Base-by-base conservation (phyloP, 2,888 invertebrate species). In the Theretra japonica region DNA sequence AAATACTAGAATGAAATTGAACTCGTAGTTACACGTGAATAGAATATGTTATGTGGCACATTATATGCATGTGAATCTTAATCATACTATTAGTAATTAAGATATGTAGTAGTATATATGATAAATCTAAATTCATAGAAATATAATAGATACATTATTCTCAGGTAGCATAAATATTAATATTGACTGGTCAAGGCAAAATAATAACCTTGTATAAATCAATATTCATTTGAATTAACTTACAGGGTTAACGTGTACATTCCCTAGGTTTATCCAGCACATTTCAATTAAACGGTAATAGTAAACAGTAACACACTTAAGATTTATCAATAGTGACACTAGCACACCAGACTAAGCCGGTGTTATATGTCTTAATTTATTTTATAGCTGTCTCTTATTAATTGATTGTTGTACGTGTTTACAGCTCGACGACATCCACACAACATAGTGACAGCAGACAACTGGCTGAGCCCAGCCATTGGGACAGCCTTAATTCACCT, bases 401-500 rank as follows among this genome's bases (percentile, higher is more conserved):
- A 60, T 68, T 25, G 17, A 21, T 72, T 8, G 75, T 75, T 78
- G 71, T 74, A 60, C 73, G 73, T 82, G 86, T 95, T 74, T 77
- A 79, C 95, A 96, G 96, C 94, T 95, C 96, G 71, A 96, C 96
- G 77, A 95, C 96, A 81, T 96, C 96, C 76, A 95, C 96, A 85
- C 94, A 95, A 76, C 96, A 96, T 88, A 95, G 95, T 81, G 95
- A 95, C 86, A 95, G 89, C 89, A 95, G 95, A 88, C 95, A 95
- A 84, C 83, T 95, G 78, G 95, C 95, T 76, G 96, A 95, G 81
- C 94, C 95, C 72, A 92, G 91, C 84, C 97, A 97, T 88, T 98
- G 97, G 97, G 97, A 97, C 86, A 98, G 97, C 78, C 95, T 98
- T 76, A 98, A 97, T 95, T 99, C 98, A 70, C 99, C 99, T 21